These are phyloP conservation scores for Myotis yumanensis DNA, from an alignment of 2,113 vertebrate genomes.

Conservation along the genomic window DNA sequence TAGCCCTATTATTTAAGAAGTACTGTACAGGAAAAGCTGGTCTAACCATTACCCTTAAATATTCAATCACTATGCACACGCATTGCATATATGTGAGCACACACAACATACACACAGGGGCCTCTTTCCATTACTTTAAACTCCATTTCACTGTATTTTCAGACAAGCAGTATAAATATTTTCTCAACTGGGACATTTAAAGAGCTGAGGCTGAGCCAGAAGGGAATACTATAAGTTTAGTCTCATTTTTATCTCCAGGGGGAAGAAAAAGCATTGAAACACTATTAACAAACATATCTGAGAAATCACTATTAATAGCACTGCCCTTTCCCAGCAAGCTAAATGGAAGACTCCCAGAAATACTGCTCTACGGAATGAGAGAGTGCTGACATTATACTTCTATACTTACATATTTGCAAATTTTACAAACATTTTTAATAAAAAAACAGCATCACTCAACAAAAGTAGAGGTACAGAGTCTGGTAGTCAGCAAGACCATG, in stretches of 20 bases:
- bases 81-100: no score
- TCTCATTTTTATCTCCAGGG: conserved; percentile 36
- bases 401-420: conserved; percentile 3
- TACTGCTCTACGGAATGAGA: neutral
- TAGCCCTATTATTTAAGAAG: neutral
- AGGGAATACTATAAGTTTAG: neutral
- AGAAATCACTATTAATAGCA: conserved; percentile 55
- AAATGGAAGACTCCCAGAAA: conserved; percentile 50
- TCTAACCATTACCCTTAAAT: neutral
- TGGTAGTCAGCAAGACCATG: neutral
- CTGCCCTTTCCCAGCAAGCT: neutral
- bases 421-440: neutral
- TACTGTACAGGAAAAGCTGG: neutral
- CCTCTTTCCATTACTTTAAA: neutral
- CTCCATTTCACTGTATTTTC: conserved; percentile 14
- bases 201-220: neutral
- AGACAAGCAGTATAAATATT: conserved; percentile 20
- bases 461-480: neutral
- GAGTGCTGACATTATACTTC: neutral
- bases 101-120: neutral
- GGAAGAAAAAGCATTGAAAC: conserved; percentile 26
- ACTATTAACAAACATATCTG: conserved; percentile 28
- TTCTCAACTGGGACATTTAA: conserved; percentile 36
- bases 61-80: neutral
- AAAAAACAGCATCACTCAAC: neutral